Percentiles rank a stretch among this genome's conserved stretches.
Evolutionary conservation across 2,797 vertebrate species (phyloP).

Genomic region (Tarsius wallacei): DNA sequence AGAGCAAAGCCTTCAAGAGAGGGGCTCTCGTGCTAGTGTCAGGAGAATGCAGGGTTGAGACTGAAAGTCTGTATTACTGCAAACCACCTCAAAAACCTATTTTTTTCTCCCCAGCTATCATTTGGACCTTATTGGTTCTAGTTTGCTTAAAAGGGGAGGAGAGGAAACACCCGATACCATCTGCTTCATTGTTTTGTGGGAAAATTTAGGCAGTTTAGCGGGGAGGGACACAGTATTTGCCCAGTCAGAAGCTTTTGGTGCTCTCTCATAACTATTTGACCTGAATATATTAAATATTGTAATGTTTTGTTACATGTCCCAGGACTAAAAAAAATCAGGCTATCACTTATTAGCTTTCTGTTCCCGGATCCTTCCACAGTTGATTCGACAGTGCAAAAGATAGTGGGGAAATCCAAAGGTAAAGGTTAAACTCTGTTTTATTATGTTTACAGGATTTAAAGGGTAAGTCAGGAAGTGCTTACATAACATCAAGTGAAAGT

Average conservation of each 20-base stretch:
- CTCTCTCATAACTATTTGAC: constrained; percentile 88
- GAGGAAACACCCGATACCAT: constrained; percentile 81
- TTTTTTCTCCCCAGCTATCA: constrained; percentile 39
- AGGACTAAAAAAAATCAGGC: constrained; percentile 87
- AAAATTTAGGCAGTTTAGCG: constrained; percentile 86
- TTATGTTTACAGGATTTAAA: constrained; percentile 95
- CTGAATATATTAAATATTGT: constrained; percentile 92
- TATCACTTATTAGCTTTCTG: constrained; percentile 91
- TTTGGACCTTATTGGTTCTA: constrained; percentile 68
- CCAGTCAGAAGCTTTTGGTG: constrained; percentile 72
- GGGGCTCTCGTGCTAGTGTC: neutral
- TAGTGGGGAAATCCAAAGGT: constrained; percentile 94
- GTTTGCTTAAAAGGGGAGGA: constrained; percentile 77
- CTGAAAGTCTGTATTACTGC: constrained; percentile 50
- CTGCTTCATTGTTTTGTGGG: constrained; percentile 90
- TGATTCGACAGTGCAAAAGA: constrained; percentile 90
- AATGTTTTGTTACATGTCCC: constrained; percentile 92
- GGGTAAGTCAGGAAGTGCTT: constrained; percentile 94
- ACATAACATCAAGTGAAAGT: constrained; percentile 95
- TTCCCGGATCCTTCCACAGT: constrained; percentile 90
- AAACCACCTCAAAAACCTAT: constrained; percentile 17
- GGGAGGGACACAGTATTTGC: constrained; percentile 84
- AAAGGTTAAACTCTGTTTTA: constrained; percentile 94
- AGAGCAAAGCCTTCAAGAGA: neutral
- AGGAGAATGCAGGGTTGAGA: neutral